These are phyloP conservation scores for Eleginops maclovinus DNA, from an alignment of 2,113 vertebrate species.

Conservation along the genomic window DNA sequence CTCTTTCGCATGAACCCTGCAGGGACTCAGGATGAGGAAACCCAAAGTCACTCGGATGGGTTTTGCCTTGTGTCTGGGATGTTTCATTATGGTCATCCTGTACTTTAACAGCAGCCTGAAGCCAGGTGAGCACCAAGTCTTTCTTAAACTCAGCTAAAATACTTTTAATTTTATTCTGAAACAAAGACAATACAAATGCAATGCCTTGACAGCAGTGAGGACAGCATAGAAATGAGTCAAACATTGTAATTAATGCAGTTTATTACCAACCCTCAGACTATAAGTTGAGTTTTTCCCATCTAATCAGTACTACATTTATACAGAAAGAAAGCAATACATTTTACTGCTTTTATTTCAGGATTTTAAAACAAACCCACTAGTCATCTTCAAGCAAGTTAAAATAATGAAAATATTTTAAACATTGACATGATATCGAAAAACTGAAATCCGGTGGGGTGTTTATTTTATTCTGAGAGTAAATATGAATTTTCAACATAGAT, in stretches of 20 bases:
- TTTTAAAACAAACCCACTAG: neutral
- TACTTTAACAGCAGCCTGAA: conserved; percentile 85
- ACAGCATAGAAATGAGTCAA: neutral
- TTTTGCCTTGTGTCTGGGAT: conserved; percentile 85
- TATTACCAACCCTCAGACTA: neutral
- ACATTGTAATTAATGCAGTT: neutral
- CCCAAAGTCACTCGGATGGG: conserved; percentile 77
- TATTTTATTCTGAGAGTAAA: neutral
- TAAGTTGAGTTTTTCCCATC: neutral
- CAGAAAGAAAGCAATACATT: neutral
- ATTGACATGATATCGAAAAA: neutral
- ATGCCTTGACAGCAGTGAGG: neutral
- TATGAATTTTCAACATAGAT: neutral
- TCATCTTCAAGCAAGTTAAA: neutral
- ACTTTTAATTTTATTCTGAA: neutral
- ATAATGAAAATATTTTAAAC: neutral
- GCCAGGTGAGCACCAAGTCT: conserved; percentile 81
- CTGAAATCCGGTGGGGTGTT: neutral
- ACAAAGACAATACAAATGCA: neutral
- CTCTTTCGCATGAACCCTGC: conserved; percentile 42
- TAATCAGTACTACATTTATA: neutral
- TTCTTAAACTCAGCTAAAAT: neutral
- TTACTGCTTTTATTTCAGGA: neutral
- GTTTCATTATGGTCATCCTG: conserved; percentile 85
- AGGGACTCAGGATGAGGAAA: conserved; percentile 83